These are phyloP conservation scores for Entomobrya proxima DNA, from an alignment of 2,888 invertebrate species.

Conservation along the genomic window DNA sequence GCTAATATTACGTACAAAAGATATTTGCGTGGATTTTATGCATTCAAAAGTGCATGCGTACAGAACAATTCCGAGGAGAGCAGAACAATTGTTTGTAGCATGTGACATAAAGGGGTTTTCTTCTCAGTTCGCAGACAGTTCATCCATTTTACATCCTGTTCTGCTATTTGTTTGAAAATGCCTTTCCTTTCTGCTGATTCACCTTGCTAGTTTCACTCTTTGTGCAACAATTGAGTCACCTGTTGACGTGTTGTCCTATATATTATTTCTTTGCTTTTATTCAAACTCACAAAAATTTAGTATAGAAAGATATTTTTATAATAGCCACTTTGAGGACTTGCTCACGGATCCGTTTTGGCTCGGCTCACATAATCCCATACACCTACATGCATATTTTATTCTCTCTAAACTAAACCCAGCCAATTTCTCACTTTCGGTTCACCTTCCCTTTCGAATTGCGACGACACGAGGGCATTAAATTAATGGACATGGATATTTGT, in stretches of 20 bases:
- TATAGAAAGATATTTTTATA: constrained; percentile 2
- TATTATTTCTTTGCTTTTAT: constrained; percentile 39
- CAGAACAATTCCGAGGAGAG: constrained; percentile 23
- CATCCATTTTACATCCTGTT: constrained; percentile 61
- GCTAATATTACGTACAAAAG: constrained; percentile 44
- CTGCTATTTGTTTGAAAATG: neutral
- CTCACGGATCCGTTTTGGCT: neutral
- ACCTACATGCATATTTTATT: neutral
- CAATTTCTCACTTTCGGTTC: neutral
- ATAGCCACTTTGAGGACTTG: neutral
- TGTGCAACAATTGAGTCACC: constrained; percentile 56
- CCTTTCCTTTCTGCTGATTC: constrained; percentile 59
- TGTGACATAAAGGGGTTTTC: constrained; percentile 50
- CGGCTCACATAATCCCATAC: neutral
- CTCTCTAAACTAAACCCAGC: too few relatives aligned
- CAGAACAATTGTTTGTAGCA: constrained; percentile 13
- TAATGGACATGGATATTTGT: neutral
- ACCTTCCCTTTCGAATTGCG: neutral
- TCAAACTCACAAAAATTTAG: neutral
- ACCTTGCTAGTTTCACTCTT: constrained; percentile 59
- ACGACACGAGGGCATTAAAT: constrained; percentile 4
- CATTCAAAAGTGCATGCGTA: neutral
- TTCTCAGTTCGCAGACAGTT: neutral
- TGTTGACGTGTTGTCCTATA: constrained; percentile 55
- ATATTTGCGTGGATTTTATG: neutral